A percentile compares a stretch with the other conserved stretches of the same genome.
Conservation (phyloP, 2,888 invertebrate genomes). For the Phortica okadai region DNA sequence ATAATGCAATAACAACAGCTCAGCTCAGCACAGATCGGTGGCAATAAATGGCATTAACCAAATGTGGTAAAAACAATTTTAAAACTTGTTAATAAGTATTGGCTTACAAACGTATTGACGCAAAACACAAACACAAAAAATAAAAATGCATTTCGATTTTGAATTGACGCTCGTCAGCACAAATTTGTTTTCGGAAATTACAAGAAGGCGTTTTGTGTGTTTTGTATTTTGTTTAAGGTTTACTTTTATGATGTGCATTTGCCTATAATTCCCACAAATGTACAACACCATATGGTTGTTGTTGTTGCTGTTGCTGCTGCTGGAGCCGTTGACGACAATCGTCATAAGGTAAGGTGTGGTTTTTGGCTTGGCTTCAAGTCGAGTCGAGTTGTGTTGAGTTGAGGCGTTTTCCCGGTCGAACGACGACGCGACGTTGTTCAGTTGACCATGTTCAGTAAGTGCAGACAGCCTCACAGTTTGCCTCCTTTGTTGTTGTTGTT, state of each 20-base stretch:
- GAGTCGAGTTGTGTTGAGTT: background rate
- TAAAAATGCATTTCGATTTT: background rate
- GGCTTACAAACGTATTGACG: background rate
- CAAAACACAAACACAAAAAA: background rate
- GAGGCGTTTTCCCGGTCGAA: slow-evolving; percentile 6
- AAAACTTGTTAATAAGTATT: slow-evolving; percentile 65
- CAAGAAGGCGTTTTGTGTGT: background rate
- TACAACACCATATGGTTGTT: background rate
- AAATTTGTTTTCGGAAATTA: background rate
- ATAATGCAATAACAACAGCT: slow-evolving; percentile 1
- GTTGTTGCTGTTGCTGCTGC: background rate
- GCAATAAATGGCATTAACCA: slow-evolving; percentile 54
- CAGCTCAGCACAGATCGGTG: slow-evolving; percentile 2
- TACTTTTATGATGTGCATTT: background rate
- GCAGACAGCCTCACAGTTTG: background rate
- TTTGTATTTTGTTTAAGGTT: background rate
- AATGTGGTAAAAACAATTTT: slow-evolving; percentile 68
- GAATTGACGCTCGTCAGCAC: background rate
- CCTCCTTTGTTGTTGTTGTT: background rate
- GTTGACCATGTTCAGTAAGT: slow-evolving; percentile 9
- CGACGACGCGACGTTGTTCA: background rate
- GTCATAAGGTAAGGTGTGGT: slow-evolving; percentile 20
- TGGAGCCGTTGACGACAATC: background rate
- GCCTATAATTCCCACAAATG: slow-evolving; percentile 10
- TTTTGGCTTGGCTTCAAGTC: slow-evolving; percentile 9